These are phyloP conservation scores for Papilio polytes DNA, from an alignment of 1,140 invertebrate genomes.

Conservation along the genomic window DNA sequence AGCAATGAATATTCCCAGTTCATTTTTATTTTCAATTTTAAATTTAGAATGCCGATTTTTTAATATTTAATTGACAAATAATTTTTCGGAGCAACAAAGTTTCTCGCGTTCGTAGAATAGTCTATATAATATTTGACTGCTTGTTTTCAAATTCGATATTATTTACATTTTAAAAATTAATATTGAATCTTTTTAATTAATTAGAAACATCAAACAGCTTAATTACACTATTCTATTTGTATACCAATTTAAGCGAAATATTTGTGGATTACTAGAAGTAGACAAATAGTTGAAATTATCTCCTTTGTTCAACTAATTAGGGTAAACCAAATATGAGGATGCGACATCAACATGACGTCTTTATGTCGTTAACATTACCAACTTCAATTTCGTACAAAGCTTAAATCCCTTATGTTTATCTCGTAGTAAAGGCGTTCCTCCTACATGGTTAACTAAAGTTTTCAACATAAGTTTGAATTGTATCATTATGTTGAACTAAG, in stretches of 20 bases:
- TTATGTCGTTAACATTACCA: background rate
- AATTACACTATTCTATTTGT: too few species aligned
- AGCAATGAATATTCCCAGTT: background rate
- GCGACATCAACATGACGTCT: background rate
- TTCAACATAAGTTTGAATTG: slow-evolving; percentile 8
- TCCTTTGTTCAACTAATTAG: slow-evolving; percentile 18
- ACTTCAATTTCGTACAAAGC: background rate
- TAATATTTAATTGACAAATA: too few species aligned
- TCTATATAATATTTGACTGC: too few species aligned
- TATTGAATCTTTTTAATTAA: too few species aligned
- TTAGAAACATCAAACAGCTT: too few species aligned
- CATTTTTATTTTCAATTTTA: background rate
- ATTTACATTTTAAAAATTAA: too few species aligned
- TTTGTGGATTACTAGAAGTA: too few species aligned
- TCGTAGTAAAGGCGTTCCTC: background rate
- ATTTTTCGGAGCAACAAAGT: too few species aligned
- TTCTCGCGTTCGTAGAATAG: too few species aligned
- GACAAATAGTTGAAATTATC: background rate
- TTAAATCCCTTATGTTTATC: slow-evolving; percentile 5
- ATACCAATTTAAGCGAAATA: too few species aligned
- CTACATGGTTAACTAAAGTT: background rate
- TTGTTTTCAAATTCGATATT: too few species aligned
- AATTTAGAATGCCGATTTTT: background rate
- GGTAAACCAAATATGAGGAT: background rate
- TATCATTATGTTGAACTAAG: background rate